phyloP scores from a whole-genome alignment of 2,113 vertebrate species.

The Zapus hudsonius region DNA sequence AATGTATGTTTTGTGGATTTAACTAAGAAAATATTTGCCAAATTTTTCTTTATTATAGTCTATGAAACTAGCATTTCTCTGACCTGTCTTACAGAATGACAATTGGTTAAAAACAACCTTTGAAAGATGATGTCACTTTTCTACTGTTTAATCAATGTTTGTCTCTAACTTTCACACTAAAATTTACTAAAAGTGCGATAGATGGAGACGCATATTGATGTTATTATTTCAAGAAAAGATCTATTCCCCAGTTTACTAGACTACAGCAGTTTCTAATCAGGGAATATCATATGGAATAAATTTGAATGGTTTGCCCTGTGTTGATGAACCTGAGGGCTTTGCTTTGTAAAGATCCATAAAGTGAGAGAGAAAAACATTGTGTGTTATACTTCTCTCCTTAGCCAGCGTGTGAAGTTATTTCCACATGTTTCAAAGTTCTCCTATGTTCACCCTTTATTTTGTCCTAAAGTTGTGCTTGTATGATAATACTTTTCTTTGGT shows the following conservation, averaged over 20 bases:
- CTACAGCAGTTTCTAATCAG: conserved; percentile 54
- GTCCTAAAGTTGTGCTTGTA: conserved; percentile 21
- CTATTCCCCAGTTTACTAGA: conserved; percentile 24
- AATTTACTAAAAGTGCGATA: conserved; percentile 3
- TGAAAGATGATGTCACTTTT: neutral
- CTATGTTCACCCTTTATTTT: conserved; percentile 29
- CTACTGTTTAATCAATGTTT: neutral
- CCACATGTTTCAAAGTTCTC: neutral
- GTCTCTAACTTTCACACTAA: neutral
- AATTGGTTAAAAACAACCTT: conserved; percentile 16
- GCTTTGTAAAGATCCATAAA: conserved; percentile 33
- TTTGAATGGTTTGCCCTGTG: conserved; percentile 29
- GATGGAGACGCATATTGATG: neutral
- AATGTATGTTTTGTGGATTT: conserved; percentile 38
- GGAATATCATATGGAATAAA: conserved; percentile 43
- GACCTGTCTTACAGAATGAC: neutral
- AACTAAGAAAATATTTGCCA: neutral
- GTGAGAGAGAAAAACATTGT: conserved; percentile 14
- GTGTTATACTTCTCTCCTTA: neutral
- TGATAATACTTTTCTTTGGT: neutral
- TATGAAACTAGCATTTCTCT: neutral
- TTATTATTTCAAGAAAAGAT: conserved; percentile 13
- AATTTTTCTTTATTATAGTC: conserved; percentile 17
- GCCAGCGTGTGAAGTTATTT: neutral
- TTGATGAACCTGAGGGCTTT: conserved; percentile 46